These are phyloP conservation scores for Aleadryas rufinucha DNA, from an alignment of 2,113 vertebrate species.

Conservation along the genomic window DNA sequence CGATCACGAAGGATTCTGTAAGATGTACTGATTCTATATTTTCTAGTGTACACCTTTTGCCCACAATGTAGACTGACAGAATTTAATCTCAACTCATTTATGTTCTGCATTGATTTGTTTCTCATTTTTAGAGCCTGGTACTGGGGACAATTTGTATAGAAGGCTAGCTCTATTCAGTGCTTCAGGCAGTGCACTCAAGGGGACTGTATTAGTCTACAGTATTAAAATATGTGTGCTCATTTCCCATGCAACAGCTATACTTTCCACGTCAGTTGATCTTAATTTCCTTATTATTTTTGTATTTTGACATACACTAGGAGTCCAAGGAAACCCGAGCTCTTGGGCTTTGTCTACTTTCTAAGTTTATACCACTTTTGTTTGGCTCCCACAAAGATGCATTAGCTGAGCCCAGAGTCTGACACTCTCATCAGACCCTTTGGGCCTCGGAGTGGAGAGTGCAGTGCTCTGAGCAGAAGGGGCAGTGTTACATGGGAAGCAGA, in stretches of 20 bases:
- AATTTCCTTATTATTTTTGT: not conserved
- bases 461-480: not conserved
- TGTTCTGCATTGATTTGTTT: not conserved
- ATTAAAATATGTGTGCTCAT: not conserved
- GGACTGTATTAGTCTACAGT: not conserved
- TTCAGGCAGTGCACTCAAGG: not conserved
- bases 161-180: not conserved
- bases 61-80: not conserved
- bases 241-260: not conserved
- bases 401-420: not conserved
- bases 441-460: fast-evolving
- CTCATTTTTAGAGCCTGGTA: not conserved
- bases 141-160: not conserved
- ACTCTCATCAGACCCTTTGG: fast-evolving
- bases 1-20: not conserved
- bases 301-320: not conserved
- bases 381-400: not conserved
- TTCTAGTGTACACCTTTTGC: not conserved
- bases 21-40: not conserved
- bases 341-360: not conserved
- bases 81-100: not conserved
- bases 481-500: fast-evolving
- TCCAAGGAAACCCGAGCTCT: not conserved
- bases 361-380: not conserved
- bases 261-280: not conserved